Conservation (phyloP, 2,797 vertebrate species). For the Sitta carolinensis region DNA sequence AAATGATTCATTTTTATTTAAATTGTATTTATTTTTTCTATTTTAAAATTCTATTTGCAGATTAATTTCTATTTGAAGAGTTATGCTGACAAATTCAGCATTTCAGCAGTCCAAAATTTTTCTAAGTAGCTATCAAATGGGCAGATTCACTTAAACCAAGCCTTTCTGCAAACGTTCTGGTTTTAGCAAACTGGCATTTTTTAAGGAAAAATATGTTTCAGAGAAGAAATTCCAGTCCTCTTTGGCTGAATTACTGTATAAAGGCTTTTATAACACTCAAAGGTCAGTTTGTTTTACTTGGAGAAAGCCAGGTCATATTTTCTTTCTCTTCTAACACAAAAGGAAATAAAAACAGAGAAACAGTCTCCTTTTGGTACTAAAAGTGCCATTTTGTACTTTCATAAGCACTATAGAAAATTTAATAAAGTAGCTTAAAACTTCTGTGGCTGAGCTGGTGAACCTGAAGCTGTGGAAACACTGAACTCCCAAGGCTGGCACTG, state of each 20-base stretch:
- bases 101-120: neutral
- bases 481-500: neutral
- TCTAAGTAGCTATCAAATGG: neutral
- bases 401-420: neutral
- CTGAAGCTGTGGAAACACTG: neutral
- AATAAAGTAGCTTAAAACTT: neutral
- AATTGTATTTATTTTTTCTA: neutral
- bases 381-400: neutral
- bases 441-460: neutral
- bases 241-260: conserved; percentile 7
- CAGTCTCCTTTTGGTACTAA: neutral
- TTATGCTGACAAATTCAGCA: neutral
- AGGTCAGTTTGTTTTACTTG: conserved; percentile 10
- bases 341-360: neutral
- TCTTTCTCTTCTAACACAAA: neutral
- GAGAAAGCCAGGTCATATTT: neutral
- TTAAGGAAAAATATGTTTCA: conserved; percentile 18
- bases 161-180: neutral
- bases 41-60: neutral
- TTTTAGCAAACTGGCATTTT: conserved; percentile 36
- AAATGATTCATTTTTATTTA: neutral
- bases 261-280: conserved; percentile 23
- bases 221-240: conserved; percentile 12
- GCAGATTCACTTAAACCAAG: neutral
- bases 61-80: neutral